Evolutionary conservation across 2,888 invertebrate genomes (phyloP), one percentile per base, ranked within the genome.

Genomic region (Lycocerus yunnanus): DNA sequence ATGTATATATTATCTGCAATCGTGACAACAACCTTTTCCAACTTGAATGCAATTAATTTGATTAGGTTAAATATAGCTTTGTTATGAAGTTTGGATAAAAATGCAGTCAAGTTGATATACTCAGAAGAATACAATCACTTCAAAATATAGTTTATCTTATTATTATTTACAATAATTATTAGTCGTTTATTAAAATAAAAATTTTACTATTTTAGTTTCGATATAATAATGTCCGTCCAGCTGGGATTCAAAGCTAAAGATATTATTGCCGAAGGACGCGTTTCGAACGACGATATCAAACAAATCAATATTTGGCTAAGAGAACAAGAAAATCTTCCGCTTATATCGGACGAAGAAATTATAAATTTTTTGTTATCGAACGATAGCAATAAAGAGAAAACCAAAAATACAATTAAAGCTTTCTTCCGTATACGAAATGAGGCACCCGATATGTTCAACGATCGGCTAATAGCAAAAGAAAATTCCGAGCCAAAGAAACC

Each of bases 371-470:
- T 71, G 13, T 89, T 92, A 81, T 92, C 93, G 61, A 93, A 93
- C 84, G 89, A 91, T 75, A 91, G 89, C 74, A 88, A 91, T 58
- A 80, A 90, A 79, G 90, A 90, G 13, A 89, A 88, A 69, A 90
- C 90, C 0, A 90, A 91, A 83, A 86, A 83, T n/a, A 93, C 93
- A 80, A 91, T 93, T 80, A 88, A 89, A 78, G 89, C 88, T 74
- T 93, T 91, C 85, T 93, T 91, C 82, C 87, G 87, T 24, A 85
- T 90, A 70, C 88, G 91, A 77, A 89, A 89, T 78, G 89, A 89
- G 78, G 88, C 89, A 0, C 91, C 93, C 0, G 92, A 93, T 81
- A 89, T 93, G 78, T 93, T 93, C 81, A 88, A 88, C 69, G 88
- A 91, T 75, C 88, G 93, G 69, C 86, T 90, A 81, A 81, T 89